Base-by-base conservation (phyloP, 2,888 invertebrate genomes). In the Luperina testacea region DNA sequence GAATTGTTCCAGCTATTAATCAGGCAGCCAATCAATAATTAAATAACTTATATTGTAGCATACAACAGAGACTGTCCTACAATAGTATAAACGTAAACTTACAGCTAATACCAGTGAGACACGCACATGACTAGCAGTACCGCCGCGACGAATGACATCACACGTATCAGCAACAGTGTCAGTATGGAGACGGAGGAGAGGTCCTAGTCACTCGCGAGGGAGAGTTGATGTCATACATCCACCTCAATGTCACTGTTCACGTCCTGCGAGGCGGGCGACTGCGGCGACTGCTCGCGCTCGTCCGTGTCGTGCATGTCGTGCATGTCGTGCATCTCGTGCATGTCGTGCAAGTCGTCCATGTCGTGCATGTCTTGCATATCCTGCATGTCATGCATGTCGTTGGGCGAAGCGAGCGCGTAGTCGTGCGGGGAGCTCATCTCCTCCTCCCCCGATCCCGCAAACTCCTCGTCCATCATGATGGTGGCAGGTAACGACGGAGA, bases 391-490 rank as follows among this genome's bases (percentile, higher is more conserved):
- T 84, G 73, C 74, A 78, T 80, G 59, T 92, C 94, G 48, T 82
- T 87, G 1, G 94, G 94, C 0, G 94, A 94, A 38, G 79, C 80
- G 17, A 90, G 87, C 38, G 91, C 80, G 85, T 94, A 95, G 24
- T 96, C 96, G 24, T 92, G 95, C 0, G 96, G 95, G 0, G 96
- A 96, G 75, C 94, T 95, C 69, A 93, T 86, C 9, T 96, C 95
- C 64, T 96, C 96, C 2, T 95, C 96, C 0, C 93, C 92, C 0
- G 96, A 96, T 0, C 90, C 92, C 0, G 92, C 89, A 7, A 93
- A 86, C 17, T 96, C 96, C 78, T 97, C 97, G 74, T 97, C 97
- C 96, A 97, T 97, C 94, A 97, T 94, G 91, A 97, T 97, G 13
- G 97, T 91, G n/a, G 97, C 97, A 5, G 97, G 97, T 84, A 97